Conservation (phyloP, 2,797 vertebrate species). For the Ptychobarbus kaznakovi region DNA sequence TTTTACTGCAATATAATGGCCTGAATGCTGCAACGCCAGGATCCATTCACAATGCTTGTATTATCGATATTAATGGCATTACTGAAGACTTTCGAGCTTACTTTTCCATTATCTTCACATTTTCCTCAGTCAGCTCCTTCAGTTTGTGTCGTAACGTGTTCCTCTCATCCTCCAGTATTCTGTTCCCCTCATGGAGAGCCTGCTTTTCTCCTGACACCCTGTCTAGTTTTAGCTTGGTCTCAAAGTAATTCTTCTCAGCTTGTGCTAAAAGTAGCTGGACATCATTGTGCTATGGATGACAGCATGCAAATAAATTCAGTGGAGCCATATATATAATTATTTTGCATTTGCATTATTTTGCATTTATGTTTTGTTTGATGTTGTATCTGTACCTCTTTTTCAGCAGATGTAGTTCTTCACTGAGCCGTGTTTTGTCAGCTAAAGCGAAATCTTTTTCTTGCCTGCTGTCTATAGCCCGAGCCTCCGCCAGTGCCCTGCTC, state of each 20-base stretch:
- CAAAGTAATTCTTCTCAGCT: slow-evolving; percentile 77
- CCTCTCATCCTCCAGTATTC: slow-evolving; percentile 67
- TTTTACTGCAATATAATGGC: slow-evolving; percentile 8
- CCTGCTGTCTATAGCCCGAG: slow-evolving; percentile 64
- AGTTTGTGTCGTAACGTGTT: slow-evolving; percentile 71
- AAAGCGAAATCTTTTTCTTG: slow-evolving; percentile 68
- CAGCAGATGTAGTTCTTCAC: slow-evolving; percentile 72
- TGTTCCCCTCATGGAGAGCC: slow-evolving; percentile 71
- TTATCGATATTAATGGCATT: neutral
- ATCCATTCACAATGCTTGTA: neutral
- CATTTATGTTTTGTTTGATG: neutral
- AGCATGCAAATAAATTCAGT: neutral
- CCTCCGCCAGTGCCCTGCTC: slow-evolving; percentile 68
- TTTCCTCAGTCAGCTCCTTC: slow-evolving; percentile 72
- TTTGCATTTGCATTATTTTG: neutral
- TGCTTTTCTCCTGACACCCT: slow-evolving; percentile 73
- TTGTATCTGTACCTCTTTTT: slow-evolving; percentile 68
- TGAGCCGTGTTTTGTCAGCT: slow-evolving; percentile 65
- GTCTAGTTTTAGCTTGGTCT: slow-evolving; percentile 78
- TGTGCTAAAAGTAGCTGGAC: slow-evolving; percentile 71
- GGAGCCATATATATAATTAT: neutral
- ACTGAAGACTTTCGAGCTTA: slow-evolving; percentile 38
- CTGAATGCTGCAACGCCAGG: neutral
- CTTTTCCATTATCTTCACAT: slow-evolving; percentile 75
- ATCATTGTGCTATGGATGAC: slow-evolving; percentile 65